Evolutionary conservation across 1,140 invertebrate species (phyloP).

Genomic region (Drosophila bifasciata): DNA sequence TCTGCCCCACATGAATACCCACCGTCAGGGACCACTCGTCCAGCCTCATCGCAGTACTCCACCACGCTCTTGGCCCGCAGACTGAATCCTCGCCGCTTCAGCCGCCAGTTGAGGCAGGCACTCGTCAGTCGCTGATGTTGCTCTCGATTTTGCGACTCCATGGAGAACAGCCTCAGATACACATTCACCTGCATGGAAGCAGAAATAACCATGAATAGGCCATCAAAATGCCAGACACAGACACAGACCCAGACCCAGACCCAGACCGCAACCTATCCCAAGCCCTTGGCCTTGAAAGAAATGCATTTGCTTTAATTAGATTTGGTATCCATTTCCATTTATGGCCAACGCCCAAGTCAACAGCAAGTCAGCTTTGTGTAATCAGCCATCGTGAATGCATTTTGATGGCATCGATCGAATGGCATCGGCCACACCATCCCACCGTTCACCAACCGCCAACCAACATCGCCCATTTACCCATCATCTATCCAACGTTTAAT

Average conservation of each 20-base stretch:
- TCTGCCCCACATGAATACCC: neutral
- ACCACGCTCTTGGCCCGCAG: conserved; percentile 70
- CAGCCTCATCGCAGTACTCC: conserved; percentile 73
- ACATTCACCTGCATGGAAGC: conserved; percentile 61
- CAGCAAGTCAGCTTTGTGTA: conserved; percentile 39
- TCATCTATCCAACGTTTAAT: conserved; percentile 42
- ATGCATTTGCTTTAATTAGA: conserved; percentile 42
- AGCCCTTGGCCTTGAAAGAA: conserved; percentile 63
- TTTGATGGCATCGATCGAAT: conserved; percentile 42
- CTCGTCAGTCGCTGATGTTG: conserved; percentile 64
- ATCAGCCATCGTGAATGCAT: conserved; percentile 44
- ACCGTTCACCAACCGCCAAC: conserved; percentile 1
- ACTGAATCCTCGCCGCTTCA: conserved; percentile 49
- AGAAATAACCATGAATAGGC: conserved; percentile 26
- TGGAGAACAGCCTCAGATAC: conserved; percentile 69
- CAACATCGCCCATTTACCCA: conserved; percentile 38
- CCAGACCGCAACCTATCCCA: conserved; percentile 10
- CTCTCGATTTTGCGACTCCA: conserved; percentile 57
- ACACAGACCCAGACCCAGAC: neutral
- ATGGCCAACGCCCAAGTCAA: conserved; percentile 32
- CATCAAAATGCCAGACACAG: conserved; percentile 34
- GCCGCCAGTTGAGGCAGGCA: conserved; percentile 72
- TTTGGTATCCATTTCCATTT: conserved; percentile 35
- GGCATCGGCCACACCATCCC: conserved; percentile 41
- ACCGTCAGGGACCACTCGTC: conserved; percentile 57